A percentile compares a stretch with the other conserved stretches of the same genome.
Conservation (phyloP, 1,140 invertebrate genomes). For the Bombus superbus region DNA sequence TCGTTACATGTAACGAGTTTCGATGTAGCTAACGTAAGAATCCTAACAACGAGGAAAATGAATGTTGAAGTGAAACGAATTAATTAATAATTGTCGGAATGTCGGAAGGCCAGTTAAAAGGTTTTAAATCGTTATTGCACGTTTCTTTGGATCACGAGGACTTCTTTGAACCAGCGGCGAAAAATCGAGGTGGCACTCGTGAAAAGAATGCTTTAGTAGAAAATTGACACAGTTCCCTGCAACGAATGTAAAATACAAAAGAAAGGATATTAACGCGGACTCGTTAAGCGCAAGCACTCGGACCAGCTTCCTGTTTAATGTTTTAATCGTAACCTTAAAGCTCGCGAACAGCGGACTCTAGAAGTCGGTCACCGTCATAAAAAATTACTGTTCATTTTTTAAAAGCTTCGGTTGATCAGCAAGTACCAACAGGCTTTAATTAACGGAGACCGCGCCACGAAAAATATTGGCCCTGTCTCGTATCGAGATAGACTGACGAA, state of each 20-base stretch:
- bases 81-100: background rate
- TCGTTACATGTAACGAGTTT: background rate
- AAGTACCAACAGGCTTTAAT: background rate
- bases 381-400: constrained; percentile 25
- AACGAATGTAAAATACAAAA: constrained; percentile 8
- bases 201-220: background rate
- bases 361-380: constrained; percentile 10
- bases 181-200: background rate
- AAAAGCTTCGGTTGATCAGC: background rate
- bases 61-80: background rate
- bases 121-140: background rate
- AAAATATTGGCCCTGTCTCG: constrained; percentile 3
- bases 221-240: constrained; percentile 17
- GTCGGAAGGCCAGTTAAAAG: background rate
- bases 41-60: background rate
- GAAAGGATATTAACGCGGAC: constrained; percentile 13
- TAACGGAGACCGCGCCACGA: background rate
- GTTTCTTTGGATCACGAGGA: background rate
- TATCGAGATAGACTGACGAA: background rate
- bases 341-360: background rate
- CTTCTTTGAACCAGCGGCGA: background rate
- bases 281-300: constrained; percentile 16
- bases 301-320: constrained; percentile 3
- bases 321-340: constrained; percentile 14
- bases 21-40: background rate